Evolutionary conservation across 2,888 invertebrate genomes (phyloP).

Genomic region (Acanthosepion pharaonis): DNA sequence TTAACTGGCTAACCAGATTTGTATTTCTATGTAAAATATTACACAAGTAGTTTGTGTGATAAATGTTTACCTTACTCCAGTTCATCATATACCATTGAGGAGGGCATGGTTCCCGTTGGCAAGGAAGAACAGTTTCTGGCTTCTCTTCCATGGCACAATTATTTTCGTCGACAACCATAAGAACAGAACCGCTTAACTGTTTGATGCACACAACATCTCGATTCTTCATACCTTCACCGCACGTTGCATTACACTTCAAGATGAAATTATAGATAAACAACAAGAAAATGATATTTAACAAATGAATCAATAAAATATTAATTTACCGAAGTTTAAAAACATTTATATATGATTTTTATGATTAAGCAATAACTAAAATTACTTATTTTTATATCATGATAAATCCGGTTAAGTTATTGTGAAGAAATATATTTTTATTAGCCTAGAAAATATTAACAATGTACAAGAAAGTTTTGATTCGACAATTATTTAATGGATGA

Average conservation of each 20-base stretch:
- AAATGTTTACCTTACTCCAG: constrained; percentile 60
- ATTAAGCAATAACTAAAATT: too few species aligned
- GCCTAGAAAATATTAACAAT: too few species aligned
- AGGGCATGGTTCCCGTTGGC: constrained; percentile 55
- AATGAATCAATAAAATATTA: background rate
- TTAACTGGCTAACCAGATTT: too few species aligned
- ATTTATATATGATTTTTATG: too few species aligned
- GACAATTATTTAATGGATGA: too few species aligned
- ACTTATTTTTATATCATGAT: too few species aligned
- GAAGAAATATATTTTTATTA: too few species aligned
- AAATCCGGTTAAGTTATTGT: too few species aligned
- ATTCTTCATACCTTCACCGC: constrained; percentile 60
- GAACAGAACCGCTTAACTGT: constrained; percentile 51
- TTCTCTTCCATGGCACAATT: constrained; percentile 59
- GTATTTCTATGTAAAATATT: too few species aligned
- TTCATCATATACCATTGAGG: constrained; percentile 64
- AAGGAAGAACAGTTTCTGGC: constrained; percentile 55
- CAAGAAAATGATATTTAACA: background rate
- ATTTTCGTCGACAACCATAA: constrained; percentile 56
- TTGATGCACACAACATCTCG: constrained; percentile 62
- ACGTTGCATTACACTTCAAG: constrained; percentile 63
- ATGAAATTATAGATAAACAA: background rate
- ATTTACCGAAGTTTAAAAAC: too few species aligned
- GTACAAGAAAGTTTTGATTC: too few species aligned
- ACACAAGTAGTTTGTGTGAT: too few species aligned